phyloP scores from a whole-genome alignment of 2,888 invertebrate species.

The Noctua janthe region DNA sequence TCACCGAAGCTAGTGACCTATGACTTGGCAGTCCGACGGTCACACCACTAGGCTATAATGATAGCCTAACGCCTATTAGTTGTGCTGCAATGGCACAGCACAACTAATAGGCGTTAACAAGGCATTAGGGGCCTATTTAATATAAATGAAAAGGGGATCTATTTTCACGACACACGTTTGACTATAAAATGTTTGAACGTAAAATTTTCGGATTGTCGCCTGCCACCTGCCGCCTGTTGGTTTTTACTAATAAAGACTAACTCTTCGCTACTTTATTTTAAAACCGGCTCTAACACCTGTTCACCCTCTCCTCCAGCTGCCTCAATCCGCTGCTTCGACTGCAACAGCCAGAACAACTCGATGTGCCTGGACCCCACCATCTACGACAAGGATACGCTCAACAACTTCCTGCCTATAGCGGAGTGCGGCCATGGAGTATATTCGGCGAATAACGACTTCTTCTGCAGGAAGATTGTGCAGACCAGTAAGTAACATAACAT shows the following conservation, averaged over 20 bases:
- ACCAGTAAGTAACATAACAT: slow-evolving; percentile 87
- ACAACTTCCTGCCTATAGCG: slow-evolving; percentile 83
- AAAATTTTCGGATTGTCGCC: not conserved
- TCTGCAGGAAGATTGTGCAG: slow-evolving; percentile 93
- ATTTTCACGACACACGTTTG: too few species aligned
- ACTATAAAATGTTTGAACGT: not conserved
- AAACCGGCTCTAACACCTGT: not conserved
- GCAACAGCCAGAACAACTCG: slow-evolving; percentile 93
- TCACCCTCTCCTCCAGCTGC: slow-evolving; percentile 76
- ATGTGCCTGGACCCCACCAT: slow-evolving; percentile 91
- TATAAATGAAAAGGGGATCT: too few species aligned
- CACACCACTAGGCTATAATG: too few species aligned
- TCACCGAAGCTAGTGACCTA: too few species aligned
- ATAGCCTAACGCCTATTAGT: too few species aligned
- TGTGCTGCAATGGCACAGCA: not conserved
- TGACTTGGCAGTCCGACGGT: too few species aligned
- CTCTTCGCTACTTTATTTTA: not conserved
- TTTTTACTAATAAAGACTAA: not conserved
- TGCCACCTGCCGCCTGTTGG: not conserved
- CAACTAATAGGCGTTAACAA: not conserved
- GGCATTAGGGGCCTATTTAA: not conserved
- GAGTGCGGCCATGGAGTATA: slow-evolving; percentile 80
- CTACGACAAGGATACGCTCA: slow-evolving; percentile 81
- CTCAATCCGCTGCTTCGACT: slow-evolving; percentile 93
- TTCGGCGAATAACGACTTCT: slow-evolving; percentile 83